phyloP scores from a whole-genome alignment of 2,888 invertebrate species.

The Drosophila rubida region DNA sequence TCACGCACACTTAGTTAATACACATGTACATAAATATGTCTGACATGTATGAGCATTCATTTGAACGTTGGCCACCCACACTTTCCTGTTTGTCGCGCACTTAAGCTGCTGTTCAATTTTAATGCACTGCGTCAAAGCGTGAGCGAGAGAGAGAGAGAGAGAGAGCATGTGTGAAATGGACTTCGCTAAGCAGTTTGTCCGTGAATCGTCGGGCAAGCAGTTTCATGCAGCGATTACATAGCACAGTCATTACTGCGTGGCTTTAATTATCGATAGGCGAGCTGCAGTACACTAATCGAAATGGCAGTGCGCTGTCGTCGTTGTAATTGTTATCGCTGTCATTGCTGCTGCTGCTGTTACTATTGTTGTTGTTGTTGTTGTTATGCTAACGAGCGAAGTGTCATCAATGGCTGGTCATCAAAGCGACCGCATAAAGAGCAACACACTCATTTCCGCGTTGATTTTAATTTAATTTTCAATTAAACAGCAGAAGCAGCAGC shows the following conservation, averaged over 20 bases:
- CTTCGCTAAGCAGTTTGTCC: slow-evolving; percentile 33
- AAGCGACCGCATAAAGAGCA: slow-evolving; percentile 39
- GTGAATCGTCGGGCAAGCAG: slow-evolving; percentile 20
- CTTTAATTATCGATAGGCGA: slow-evolving; percentile 31
- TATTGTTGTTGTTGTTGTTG: slow-evolving; percentile 2
- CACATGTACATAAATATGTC: not conserved
- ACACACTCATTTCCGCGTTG: slow-evolving; percentile 64
- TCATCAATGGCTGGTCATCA: slow-evolving; percentile 33
- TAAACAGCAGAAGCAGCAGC: slow-evolving; percentile 42
- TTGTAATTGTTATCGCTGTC: not conserved
- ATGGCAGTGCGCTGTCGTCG: not conserved
- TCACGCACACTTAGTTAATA: slow-evolving; percentile 29
- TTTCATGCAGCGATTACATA: slow-evolving; percentile 11
- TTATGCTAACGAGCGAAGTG: slow-evolving; percentile 24
- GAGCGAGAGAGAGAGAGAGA: slow-evolving; percentile 14
- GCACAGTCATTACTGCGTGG: slow-evolving; percentile 10
- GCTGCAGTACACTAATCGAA: slow-evolving; percentile 21
- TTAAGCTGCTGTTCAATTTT: slow-evolving; percentile 21
- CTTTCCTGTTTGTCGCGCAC: slow-evolving; percentile 38
- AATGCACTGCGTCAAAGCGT: slow-evolving; percentile 12
- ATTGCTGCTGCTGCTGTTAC: not conserved
- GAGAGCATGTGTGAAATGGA: too few relatives aligned
- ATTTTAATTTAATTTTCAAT: slow-evolving; percentile 68
- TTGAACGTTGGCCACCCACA: slow-evolving; percentile 37
- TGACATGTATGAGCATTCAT: not conserved